phyloP scores from a whole-genome alignment of 2,113 vertebrate species.

The Camelus dromedarius region DNA sequence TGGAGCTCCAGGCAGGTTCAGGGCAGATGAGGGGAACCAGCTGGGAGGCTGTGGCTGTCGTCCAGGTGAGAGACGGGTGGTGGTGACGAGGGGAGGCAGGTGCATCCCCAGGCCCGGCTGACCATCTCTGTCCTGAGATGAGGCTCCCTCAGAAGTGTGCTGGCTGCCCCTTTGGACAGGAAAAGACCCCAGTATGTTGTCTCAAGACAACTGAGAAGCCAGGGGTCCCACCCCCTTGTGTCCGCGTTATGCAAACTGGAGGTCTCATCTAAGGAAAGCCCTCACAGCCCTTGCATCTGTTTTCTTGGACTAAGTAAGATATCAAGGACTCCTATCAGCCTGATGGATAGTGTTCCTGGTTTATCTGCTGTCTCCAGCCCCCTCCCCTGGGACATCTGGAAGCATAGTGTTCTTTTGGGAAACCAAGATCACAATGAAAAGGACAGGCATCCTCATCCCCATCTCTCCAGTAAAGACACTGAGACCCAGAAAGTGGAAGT shows the following conservation, averaged over 20 bases:
- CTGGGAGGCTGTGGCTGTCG: background rate
- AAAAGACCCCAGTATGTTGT: background rate
- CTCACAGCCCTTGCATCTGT: background rate
- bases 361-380: background rate
- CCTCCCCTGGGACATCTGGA: background rate
- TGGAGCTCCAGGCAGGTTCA: background rate
- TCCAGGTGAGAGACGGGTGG: background rate
- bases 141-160: background rate
- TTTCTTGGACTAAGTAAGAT: background rate
- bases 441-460: background rate
- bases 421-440: constrained; percentile 2
- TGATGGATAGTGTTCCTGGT: background rate
- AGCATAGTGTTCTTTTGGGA: background rate
- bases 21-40: background rate
- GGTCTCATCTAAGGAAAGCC: background rate
- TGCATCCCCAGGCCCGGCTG: background rate
- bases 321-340: background rate
- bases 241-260: background rate
- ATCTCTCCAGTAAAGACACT: background rate
- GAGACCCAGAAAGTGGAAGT: background rate
- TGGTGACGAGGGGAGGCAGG: accelerated
- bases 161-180: background rate
- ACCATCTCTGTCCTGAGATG: background rate
- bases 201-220: background rate
- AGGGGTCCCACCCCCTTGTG: background rate